Evolutionary conservation across 2,797 vertebrate species (phyloP), one percentile per base, ranked within the genome.

Genomic region (Oreochromis mossambicus): DNA sequence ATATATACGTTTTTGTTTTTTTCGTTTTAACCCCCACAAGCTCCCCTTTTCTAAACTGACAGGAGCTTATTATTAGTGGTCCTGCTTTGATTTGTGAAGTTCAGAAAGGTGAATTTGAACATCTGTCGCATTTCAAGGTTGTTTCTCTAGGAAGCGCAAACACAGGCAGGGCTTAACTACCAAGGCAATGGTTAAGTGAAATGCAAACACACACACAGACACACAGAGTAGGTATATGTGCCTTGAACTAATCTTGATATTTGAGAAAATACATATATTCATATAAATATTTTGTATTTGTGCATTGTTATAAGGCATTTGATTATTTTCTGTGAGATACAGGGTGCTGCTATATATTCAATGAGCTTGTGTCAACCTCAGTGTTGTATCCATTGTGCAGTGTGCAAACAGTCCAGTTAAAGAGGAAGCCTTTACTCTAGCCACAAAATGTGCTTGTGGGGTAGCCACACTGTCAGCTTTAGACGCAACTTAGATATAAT

Each of bases 51-150:
- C 86, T 87, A 83, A 93, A 94, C 90, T 92, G 94, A 95, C 92
- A 92, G 85, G 86, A 92, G 84, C 90, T 94, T 91, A 93, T 95
- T 95, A 94, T 95, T 93, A 91, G 86, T 94, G 93, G 88, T 87
- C 93, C 26, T 81, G 92, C 94, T 96, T 94, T 95, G 95, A 96
- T 96, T 97, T 96, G 91, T 88, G 90, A 96, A 95, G 95, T 96
- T 96, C 92, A 95, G 88, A 75, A 52, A 86, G 94, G 93, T 92
- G 90, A 92, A 92, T 93, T 87, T 89, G 91, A 96, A 96, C 96
- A 97, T 95, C 95, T 96, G 95, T 91, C 84, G 81, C 90, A 87
- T 92, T 92, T 95, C 93, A 93, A 94, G 92, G 93, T 94, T 94
- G 86, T 87, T 89, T 89, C 90, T 92, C 78, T 87, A 24, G 58